Conservation (phyloP, 2,888 invertebrate species). For the Aphrophora alni region DNA sequence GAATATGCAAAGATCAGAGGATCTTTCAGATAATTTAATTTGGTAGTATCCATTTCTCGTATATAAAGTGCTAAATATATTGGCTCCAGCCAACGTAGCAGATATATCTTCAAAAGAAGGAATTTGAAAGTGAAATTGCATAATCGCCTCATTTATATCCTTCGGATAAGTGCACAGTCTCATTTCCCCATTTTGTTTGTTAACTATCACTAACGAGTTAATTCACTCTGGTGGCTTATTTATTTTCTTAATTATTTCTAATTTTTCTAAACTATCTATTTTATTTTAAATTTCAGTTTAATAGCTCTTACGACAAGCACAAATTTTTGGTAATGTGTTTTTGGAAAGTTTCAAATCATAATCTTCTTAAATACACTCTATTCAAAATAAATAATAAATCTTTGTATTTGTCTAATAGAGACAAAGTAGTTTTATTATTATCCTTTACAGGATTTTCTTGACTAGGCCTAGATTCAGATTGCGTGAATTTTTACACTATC, state of each 20-base stretch:
- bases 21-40: constrained; percentile 48
- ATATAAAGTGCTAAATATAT: constrained; percentile 39
- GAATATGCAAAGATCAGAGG: constrained; percentile 50
- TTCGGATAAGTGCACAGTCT: constrained; percentile 53
- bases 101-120: constrained; percentile 52
- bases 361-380: too few species aligned
- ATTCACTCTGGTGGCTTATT: constrained; percentile 53
- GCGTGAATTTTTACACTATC: too few species aligned
- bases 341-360: too few species aligned
- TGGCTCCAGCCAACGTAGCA: constrained; percentile 45
- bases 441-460: too few species aligned
- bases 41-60: constrained; percentile 50
- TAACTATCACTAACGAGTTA: constrained; percentile 53
- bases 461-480: too few species aligned
- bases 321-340: too few species aligned
- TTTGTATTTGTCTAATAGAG: too few species aligned
- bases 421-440: too few species aligned
- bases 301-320: constrained; percentile 13
- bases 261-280: constrained; percentile 45
- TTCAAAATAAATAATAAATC: too few species aligned
- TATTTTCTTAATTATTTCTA: constrained; percentile 48
- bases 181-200: constrained; percentile 52
- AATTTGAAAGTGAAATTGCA: constrained; percentile 48
- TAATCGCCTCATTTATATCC: constrained; percentile 51
- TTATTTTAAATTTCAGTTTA: constrained; percentile 44